Evolutionary conservation across 2,797 vertebrate species (phyloP).

Genomic region (Octomys mimax): DNA sequence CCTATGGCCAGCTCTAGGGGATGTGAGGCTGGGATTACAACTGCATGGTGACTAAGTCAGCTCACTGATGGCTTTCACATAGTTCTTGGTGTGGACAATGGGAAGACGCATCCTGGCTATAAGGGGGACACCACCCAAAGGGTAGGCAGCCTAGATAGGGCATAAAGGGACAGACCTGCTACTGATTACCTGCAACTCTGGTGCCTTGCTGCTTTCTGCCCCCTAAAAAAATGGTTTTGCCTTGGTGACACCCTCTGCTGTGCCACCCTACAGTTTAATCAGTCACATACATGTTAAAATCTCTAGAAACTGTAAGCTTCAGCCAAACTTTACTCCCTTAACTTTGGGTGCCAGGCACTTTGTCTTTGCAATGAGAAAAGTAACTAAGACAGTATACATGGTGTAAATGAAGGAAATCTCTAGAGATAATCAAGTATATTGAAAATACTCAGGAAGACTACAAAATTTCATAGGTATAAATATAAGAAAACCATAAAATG

Average conservation of each 20-base stretch:
- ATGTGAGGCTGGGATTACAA: not conserved
- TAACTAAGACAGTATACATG: not conserved
- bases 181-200: not conserved
- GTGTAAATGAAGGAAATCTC: not conserved
- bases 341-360: not conserved
- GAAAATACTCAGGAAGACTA: not conserved
- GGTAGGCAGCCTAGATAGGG: not conserved
- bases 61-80: not conserved
- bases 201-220: not conserved
- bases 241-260: not conserved
- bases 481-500: not conserved
- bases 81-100: not conserved
- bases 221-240: not conserved
- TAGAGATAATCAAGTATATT: not conserved
- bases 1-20: not conserved
- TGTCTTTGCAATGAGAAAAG: not conserved
- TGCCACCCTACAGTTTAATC: not conserved
- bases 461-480: not conserved
- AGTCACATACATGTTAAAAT: not conserved
- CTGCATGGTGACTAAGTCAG: not conserved
- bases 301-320: not conserved
- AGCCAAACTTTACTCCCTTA: not conserved
- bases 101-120: not conserved
- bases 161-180: not conserved
- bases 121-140: not conserved